Evolutionary conservation across 2,113 vertebrate genomes (phyloP).

Genomic region (Tapirus terrestris): DNA sequence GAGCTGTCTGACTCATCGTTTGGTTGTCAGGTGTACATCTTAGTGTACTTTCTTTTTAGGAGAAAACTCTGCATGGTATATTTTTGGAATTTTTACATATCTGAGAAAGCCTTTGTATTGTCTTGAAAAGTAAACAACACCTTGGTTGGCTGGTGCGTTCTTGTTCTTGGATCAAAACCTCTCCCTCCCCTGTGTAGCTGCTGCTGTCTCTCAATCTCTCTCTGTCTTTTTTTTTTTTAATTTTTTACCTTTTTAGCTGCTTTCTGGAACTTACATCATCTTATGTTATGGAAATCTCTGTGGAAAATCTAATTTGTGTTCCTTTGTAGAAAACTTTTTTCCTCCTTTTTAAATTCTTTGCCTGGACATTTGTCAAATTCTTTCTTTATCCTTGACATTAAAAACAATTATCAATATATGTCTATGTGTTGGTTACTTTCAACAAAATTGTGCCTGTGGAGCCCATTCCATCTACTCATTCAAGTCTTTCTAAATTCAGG

Average conservation of each 20-base stretch:
- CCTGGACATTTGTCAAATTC: background rate
- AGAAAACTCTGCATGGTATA: background rate
- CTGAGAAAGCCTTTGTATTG: background rate
- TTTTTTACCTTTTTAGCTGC: background rate
- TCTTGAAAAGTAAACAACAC: constrained; percentile 18
- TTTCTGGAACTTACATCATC: background rate
- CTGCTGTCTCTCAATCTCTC: background rate
- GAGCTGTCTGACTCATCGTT: background rate
- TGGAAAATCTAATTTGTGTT: background rate
- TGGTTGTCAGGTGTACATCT: background rate
- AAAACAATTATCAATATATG: background rate
- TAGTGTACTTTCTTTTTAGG: background rate
- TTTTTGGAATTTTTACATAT: background rate
- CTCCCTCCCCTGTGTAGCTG: background rate
- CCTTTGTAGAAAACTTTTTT: background rate
- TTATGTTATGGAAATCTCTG: background rate
- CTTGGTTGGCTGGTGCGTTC: background rate
- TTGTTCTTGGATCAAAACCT: background rate
- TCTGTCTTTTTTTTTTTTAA: background rate
- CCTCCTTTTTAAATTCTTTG: background rate
- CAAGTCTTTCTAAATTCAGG: background rate
- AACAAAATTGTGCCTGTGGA: background rate
- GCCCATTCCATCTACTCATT: background rate
- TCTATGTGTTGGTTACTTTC: background rate
- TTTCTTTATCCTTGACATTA: constrained; percentile 15